phyloP scores from a whole-genome alignment of 1,140 invertebrate species.

The Antheraea pernyi region DNA sequence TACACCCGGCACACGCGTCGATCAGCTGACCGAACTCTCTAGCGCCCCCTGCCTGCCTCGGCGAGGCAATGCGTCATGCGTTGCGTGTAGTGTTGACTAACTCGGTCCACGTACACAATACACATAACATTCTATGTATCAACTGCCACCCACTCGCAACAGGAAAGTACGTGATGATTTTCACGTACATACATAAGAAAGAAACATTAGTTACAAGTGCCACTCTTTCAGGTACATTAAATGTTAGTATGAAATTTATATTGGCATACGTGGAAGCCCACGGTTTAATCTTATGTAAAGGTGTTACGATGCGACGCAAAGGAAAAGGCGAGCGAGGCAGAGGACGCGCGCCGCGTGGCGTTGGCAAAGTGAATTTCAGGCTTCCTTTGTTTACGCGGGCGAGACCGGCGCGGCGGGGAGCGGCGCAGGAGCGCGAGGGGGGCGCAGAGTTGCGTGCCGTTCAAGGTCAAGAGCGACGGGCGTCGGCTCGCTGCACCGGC shows the following conservation, averaged over 20 bases:
- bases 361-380: conserved; percentile 51
- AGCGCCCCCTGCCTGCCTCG: conserved; percentile 33
- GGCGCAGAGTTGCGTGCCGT: conserved; percentile 56
- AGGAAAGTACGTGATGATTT: conserved; percentile 30
- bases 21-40: conserved; percentile 65
- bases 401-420: conserved; percentile 40
- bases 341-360: conserved; percentile 31
- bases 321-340: conserved; percentile 11
- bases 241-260: background rate
- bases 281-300: background rate
- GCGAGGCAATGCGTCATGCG: conserved; percentile 47
- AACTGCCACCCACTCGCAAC: conserved; percentile 30
- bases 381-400: conserved; percentile 73
- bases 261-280: background rate
- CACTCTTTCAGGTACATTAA: background rate
- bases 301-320: conserved; percentile 5
- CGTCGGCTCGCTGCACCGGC: conserved; percentile 47
- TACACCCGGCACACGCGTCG: conserved; percentile 40
- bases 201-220: background rate
- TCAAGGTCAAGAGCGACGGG: conserved; percentile 71
- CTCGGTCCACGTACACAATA: conserved; percentile 41
- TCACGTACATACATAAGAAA: conserved; percentile 8
- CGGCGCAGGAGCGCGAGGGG: conserved; percentile 18
- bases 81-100: conserved; percentile 37
- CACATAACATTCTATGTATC: conserved; percentile 18